Base-by-base conservation (phyloP, 2,113 vertebrate genomes). In the Etheostoma cragini region DNA sequence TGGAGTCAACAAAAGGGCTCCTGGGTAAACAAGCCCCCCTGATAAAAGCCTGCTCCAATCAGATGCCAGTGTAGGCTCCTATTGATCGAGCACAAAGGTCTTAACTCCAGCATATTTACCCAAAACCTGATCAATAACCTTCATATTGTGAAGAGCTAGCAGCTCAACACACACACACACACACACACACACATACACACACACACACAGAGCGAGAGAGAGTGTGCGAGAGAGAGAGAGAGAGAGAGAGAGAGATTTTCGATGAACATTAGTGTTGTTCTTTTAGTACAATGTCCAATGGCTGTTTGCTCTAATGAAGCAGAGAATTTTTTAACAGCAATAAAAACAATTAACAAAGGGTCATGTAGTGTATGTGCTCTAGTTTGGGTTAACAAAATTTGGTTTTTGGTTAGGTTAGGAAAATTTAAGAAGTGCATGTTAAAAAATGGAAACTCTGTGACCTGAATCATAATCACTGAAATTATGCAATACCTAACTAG, bases 41-140 rank as follows among this genome's bases (percentile, higher is more conserved):
- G 38, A 42, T 26, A 71, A 71, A 8, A 42, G n/a, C 4, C 7
- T 78, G 66, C 5, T 82, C 90, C 88, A 93, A 87, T 92, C 78
- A 91, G 47, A 76, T 13, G 58, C 13, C 15, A 21, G 65, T 6
- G 11, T 47, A 8, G 35, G 30, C 30, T 21, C 3, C n/a, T 82
- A 91, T 92, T 73, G 91, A 88, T 65, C 42, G 17, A 76, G 83
- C 8, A 13, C 90, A 92, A 93, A 93, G 93, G 87, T 93, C 85
- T 78, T 6, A 64, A 46, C 16, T 77, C 12, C n/a, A 61, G 61
- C 42, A 77, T 89, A 46, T 95, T 94, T 93, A 82, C 84, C 69
- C 8, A 81, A 50, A 82, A 73, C 67, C 10, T 80, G 79, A 86
- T 87, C 62, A 26, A 83, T 89, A 88, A 80, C 81, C 70, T 77